A percentile compares a stretch with the other conserved stretches of the same genome.
phyloP scores from a whole-genome alignment of 2,113 vertebrate species.

The Psilopsiagon aymara region DNA sequence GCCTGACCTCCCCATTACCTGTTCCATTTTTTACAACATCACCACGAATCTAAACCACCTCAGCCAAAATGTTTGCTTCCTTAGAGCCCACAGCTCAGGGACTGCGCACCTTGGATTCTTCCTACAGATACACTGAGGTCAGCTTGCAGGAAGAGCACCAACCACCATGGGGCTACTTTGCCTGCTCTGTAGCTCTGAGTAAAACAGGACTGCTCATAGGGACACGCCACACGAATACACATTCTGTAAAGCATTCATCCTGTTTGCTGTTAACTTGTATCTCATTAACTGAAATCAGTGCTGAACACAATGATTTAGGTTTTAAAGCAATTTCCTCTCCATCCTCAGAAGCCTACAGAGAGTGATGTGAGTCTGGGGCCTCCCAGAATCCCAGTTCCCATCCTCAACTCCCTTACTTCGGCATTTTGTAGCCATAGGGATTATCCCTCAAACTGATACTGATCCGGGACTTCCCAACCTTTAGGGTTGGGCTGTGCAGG shows the following conservation, averaged over 20 bases:
- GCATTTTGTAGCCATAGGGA: background rate
- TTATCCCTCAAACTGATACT: background rate
- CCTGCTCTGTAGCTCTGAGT: background rate
- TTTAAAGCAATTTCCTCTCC: background rate
- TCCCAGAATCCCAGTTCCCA: background rate
- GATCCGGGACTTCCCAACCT: background rate
- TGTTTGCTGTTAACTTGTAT: background rate
- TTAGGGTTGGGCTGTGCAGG: background rate
- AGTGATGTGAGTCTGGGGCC: background rate
- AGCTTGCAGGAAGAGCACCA: background rate
- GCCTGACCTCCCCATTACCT: constrained; percentile 64
- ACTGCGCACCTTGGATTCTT: background rate
- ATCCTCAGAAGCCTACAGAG: background rate
- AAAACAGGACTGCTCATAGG: background rate
- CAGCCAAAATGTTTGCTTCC: constrained; percentile 19
- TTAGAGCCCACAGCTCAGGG: background rate
- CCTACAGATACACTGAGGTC: background rate
- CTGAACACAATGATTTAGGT: background rate
- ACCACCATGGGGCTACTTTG: background rate
- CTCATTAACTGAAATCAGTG: background rate
- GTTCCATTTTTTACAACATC: constrained; percentile 22
- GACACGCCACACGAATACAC: background rate
- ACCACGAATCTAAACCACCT: background rate
- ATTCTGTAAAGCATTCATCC: background rate
- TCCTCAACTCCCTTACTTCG: background rate